These are phyloP conservation scores for Megamerina dolium DNA, from an alignment of 2,888 invertebrate species.

Conservation along the genomic window DNA sequence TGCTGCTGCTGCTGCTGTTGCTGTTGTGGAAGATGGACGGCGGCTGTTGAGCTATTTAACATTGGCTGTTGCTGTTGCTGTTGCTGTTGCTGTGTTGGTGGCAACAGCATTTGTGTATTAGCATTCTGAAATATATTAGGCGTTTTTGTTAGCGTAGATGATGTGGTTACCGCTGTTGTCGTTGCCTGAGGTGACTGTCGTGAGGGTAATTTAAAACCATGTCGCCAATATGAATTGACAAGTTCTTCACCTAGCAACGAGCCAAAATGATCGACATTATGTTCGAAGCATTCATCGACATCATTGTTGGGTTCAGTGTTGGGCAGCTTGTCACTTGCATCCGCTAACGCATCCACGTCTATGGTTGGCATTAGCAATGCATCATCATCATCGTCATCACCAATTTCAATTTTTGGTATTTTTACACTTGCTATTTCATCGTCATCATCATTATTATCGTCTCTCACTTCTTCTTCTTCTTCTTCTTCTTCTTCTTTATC, in stretches of 20 bases:
- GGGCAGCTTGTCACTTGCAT: constrained; percentile 7
- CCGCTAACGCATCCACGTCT: constrained; percentile 20
- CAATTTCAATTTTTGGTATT: constrained; percentile 28
- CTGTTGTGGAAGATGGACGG: constrained; percentile 25
- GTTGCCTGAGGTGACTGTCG: constrained; percentile 14
- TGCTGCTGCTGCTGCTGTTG: constrained; percentile 19
- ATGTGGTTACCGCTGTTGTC: constrained; percentile 23
- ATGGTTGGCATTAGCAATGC: constrained; percentile 13
- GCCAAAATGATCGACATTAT: constrained; percentile 65
- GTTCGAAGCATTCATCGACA: constrained; percentile 21
- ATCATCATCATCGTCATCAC: constrained; percentile 22
- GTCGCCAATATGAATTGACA: constrained; percentile 73
- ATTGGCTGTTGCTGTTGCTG: constrained; percentile 14
- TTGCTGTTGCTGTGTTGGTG: too few species aligned
- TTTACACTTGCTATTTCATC: constrained; percentile 36
- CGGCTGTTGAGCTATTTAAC: constrained; percentile 33
- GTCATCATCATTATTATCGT: constrained; percentile 17
- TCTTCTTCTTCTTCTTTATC: constrained; percentile 22
- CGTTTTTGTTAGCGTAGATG: constrained; percentile 36
- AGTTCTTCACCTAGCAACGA: constrained; percentile 70
- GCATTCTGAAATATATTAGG: constrained; percentile 41
- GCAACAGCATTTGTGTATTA: constrained; percentile 23
- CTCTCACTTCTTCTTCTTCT: constrained; percentile 42
- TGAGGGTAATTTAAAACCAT: constrained; percentile 57
- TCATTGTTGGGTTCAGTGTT: constrained; percentile 20